A percentile compares a stretch with the other conserved stretches of the same genome.
phyloP scores from a whole-genome alignment of 2,888 invertebrate genomes.

The Dasypolia templi region DNA sequence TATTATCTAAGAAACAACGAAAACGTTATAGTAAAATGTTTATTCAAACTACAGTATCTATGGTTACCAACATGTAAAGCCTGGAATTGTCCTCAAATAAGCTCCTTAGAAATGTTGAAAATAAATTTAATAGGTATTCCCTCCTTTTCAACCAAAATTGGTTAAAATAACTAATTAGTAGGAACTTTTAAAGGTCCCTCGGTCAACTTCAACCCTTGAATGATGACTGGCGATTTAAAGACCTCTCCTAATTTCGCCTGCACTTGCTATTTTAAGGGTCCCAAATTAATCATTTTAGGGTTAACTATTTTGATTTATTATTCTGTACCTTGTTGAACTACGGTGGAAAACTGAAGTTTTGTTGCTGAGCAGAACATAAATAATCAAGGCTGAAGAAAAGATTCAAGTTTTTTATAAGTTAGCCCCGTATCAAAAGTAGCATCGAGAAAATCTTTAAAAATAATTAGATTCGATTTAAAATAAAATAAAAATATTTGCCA shows the following conservation, averaged over 20 bases:
- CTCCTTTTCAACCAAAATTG: slow-evolving; percentile 5
- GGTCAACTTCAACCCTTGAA: slow-evolving; percentile 68
- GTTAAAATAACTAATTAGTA: slow-evolving; percentile 59
- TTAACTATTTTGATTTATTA: slow-evolving; percentile 70
- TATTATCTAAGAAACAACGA: background rate
- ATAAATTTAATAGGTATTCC: background rate
- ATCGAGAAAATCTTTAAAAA: background rate
- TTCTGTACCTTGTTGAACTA: slow-evolving; percentile 26
- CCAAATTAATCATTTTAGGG: slow-evolving; percentile 75
- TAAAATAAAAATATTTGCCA: slow-evolving; percentile 28
- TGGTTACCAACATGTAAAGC: background rate
- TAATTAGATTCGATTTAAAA: slow-evolving; percentile 6
- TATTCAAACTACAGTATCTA: background rate
- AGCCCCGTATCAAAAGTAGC: background rate
- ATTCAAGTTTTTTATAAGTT: background rate
- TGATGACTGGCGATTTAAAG: slow-evolving; percentile 75
- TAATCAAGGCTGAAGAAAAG: background rate
- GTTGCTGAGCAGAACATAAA: background rate
- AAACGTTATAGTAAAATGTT: background rate
- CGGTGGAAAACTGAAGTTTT: slow-evolving; percentile 1
- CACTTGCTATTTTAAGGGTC: slow-evolving; percentile 75
- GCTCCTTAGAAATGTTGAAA: background rate
- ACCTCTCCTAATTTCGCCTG: slow-evolving; percentile 71
- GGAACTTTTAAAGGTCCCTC: slow-evolving; percentile 58
- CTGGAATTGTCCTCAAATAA: background rate